Base-by-base conservation (phyloP, 2,797 vertebrate species). In the Sarcoramphus papa region DNA sequence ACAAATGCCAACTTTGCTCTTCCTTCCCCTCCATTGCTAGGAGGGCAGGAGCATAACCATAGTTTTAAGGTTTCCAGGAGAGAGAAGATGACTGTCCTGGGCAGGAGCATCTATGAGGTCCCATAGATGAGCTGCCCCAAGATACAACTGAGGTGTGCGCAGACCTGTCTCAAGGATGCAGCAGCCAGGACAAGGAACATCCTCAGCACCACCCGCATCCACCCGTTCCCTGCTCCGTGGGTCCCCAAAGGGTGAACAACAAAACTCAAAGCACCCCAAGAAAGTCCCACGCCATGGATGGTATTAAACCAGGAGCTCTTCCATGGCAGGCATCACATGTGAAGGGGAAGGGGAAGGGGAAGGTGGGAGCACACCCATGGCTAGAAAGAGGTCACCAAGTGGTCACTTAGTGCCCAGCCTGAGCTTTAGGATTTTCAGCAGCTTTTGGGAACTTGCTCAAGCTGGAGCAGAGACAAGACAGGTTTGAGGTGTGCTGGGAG, bases 281-380 rank as follows among this genome's bases (percentile, higher is more conserved):
- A 0, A 80, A 70, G 19, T 48, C n/a, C 45, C 17, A 9, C 1
- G 5, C 45, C 17, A 9, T 1, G 6, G 54, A 15, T 25, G 17
- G 19, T 47, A 12, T 33, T 43, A 57, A 85, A 85, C 7, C 4
- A 14, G 25, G 18, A 85, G n/a, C 24, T 59, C 25, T 76, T 64
- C 63, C 17, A 23, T 1, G 2, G 41, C 48, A 75, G 48, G 65
- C 12, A 14, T 27, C 33, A 40, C 9, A 16, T 0, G 0, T 2
- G 24, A 30, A 35, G 45, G 59, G 17, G 30, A 30, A 9, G 31
- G 35, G 60, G 31, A 31, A 37, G 51, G 31, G 14, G 57, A 45
- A 30, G 37, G 23, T 51, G 19, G 14, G 63, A 79, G 7, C 2
- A 3, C 31, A 63, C 7, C 24, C 30, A 14, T 0, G 6, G 51